Base-by-base conservation (phyloP, 2,113 vertebrate genomes). In the Equus przewalskii region DNA sequence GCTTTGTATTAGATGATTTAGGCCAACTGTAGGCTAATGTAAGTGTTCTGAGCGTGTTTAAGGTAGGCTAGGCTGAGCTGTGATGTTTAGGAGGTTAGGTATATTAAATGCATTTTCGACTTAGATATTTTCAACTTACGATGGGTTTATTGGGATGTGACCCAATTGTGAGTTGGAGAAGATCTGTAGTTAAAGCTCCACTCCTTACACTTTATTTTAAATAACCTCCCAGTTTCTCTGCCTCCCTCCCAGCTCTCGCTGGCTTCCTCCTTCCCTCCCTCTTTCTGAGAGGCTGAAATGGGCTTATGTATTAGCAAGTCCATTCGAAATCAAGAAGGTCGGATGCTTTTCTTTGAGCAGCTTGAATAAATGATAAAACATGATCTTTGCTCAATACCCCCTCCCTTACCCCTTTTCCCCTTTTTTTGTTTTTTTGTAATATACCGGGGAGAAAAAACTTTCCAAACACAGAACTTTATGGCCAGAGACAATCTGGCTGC, bases 401-500 rank as follows among this genome's bases (percentile, higher is more conserved):
- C 28, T 76, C n/a, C 36, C 62, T 0, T 6, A 28, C 16, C 26
- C 33, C n/a, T 96, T 81, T 65, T 15, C 30, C 58, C 49, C 9
- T 2, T n/a, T 14, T 28, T 41, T 22, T 22, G 41, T 46, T 75
- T 78, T 93, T 69, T 41, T 3, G 54, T 87, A 84, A 91, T 88
- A 92, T 92, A 70, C 72, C 2, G 36, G 58, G 44, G 44, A 94
- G 92, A 51, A 54, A 87, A 70, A 82, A 93, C 87, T 95, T 98
- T 95, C 89, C 98, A 91, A 97, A 78, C 87, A 94, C 94, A 98
- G 97, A 98, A 91, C 93, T 98, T 96, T 41, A 90, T 79, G 96
- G 95, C 97, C 69, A 82, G 96, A 95, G 94, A 97, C 96, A 97
- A 95, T 98, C 97, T 98, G 98, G 98, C 97, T 98, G 95, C 98